Evolutionary conservation across 30 jellyfish, hydroid and myxozoan species (phyloP).

Genomic region (Hydra vulgaris): DNA sequence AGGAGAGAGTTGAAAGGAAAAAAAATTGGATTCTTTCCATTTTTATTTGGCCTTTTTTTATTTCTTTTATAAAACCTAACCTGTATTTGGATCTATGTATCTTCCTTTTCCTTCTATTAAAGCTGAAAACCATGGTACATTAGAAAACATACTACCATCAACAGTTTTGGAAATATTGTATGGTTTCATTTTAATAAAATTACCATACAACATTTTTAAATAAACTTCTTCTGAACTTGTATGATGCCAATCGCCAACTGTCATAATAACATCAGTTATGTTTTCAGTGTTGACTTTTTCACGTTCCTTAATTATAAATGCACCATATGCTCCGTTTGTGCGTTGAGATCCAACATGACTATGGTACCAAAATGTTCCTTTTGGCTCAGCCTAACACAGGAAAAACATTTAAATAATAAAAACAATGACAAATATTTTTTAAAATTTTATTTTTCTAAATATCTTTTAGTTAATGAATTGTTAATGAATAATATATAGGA

Average conservation of each 20-base stretch:
- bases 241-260: conserved; percentile 97
- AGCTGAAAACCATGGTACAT: conserved; percentile 95
- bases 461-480: too few species aligned
- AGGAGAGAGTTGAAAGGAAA: too few species aligned
- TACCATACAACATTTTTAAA: conserved; percentile 60
- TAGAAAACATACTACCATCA: conserved; percentile 69
- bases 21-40: not conserved
- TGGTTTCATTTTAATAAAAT: conserved; percentile 34
- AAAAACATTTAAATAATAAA: too few species aligned
- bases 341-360: conserved; percentile 94
- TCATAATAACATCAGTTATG: conserved; percentile 66
- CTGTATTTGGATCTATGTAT: conserved; percentile 52
- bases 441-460: too few species aligned
- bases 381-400: conserved; percentile 89
- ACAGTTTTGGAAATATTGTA: conserved; percentile 55
- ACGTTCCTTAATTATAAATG: conserved; percentile 70
- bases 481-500: too few species aligned
- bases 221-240: conserved; percentile 76
- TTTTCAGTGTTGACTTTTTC: conserved; percentile 40
- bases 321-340: conserved; percentile 81
- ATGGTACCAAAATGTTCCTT: conserved; percentile 95
- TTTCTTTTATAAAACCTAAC: too few species aligned
- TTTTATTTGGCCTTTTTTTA: too few species aligned
- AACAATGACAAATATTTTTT: too few species aligned
- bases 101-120: conserved; percentile 85